phyloP scores from a whole-genome alignment of 2,113 vertebrate genomes.

The Potamarius usumacintae region DNA sequence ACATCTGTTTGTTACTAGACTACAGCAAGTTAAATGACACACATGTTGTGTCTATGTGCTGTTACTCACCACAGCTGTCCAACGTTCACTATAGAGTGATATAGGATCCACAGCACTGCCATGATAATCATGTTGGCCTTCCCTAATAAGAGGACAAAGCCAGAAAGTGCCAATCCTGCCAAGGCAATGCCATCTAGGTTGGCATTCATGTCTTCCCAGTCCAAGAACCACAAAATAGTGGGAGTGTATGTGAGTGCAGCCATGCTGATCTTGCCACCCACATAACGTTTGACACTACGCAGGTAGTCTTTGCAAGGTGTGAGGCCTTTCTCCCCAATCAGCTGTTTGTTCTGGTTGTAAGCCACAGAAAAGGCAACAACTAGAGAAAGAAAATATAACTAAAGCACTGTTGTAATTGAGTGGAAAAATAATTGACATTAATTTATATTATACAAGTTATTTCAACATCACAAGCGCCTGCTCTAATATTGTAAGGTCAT shows the following conservation, averaged over 20 bases:
- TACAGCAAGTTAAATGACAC: not conserved
- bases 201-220: conserved; percentile 85
- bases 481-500: not conserved
- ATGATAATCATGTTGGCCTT: conserved; percentile 92
- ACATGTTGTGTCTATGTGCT: not conserved
- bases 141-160: conserved; percentile 79
- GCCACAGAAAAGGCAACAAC: conserved; percentile 90
- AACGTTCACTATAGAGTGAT: conserved; percentile 88
- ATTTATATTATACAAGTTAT: not conserved
- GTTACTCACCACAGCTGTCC: conserved; percentile 91
- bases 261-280: conserved; percentile 74
- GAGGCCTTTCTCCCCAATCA: conserved; percentile 86
- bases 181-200: conserved; percentile 82
- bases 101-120: conserved; percentile 84
- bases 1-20: not conserved
- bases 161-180: conserved; percentile 76
- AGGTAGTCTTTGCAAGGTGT: conserved; percentile 82
- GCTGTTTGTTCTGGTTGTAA: conserved; percentile 89
- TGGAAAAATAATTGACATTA: not conserved
- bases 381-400: conserved; percentile 49
- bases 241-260: conserved; percentile 80
- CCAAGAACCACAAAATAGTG: conserved; percentile 85
- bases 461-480: not conserved
- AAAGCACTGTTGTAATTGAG: not conserved
- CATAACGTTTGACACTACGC: conserved; percentile 78